A percentile compares a stretch with the other conserved stretches of the same genome.
phyloP scores from a whole-genome alignment of 2,113 vertebrate genomes.

The Daboia siamensis region DNA sequence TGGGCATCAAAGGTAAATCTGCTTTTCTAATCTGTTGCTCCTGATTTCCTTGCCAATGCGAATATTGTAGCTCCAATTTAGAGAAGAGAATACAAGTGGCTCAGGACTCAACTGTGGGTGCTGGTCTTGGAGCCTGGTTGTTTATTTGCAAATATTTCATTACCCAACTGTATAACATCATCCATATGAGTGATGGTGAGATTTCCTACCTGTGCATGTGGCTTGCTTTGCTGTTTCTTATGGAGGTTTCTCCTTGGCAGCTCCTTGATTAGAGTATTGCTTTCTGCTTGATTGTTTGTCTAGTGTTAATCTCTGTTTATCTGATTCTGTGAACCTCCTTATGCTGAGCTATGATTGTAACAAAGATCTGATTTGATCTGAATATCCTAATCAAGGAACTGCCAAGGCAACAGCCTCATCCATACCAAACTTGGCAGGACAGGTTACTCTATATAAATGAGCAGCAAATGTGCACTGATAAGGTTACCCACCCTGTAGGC shows the following conservation, averaged over 20 bases:
- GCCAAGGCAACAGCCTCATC: background rate
- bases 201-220: background rate
- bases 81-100: background rate
- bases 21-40: background rate
- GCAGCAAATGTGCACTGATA: background rate
- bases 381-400: background rate
- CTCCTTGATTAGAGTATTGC: background rate
- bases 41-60: background rate
- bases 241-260: background rate
- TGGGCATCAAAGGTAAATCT: background rate
- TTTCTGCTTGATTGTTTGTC: background rate
- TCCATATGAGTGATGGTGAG: background rate
- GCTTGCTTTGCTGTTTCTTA: background rate
- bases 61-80: background rate
- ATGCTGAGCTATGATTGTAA: background rate
- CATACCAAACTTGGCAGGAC: background rate
- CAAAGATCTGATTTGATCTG: background rate
- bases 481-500: background rate
- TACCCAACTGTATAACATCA: background rate
- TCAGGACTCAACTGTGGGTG: background rate
- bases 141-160: background rate
- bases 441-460: too few relatives aligned
- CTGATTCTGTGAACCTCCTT: background rate
- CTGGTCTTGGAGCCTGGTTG: background rate
- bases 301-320: background rate